Percentiles rank a stretch among this genome's conserved stretches.
These are phyloP conservation scores for Choloepus didactylus DNA, from an alignment of 2,797 vertebrate genomes.

Conservation along the genomic window DNA sequence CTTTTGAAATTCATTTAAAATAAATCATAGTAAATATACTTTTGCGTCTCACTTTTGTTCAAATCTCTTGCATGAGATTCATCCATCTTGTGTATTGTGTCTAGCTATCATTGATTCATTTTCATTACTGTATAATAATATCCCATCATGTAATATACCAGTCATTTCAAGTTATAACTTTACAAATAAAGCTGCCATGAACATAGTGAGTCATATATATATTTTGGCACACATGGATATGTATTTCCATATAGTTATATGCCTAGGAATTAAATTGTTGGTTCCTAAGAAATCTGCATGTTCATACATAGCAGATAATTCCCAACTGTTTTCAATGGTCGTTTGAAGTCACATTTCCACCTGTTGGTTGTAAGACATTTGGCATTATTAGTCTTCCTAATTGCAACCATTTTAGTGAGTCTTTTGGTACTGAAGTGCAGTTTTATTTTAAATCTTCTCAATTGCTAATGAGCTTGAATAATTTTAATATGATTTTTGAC, in stretches of 20 bases:
- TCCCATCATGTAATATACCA: not conserved
- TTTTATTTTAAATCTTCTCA: slow-evolving; percentile 4
- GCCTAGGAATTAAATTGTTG: not conserved
- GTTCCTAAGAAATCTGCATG: not conserved
- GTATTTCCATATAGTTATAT: not conserved
- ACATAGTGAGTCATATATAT: not conserved
- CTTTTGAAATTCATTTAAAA: slow-evolving; percentile 1
- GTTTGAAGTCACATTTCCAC: not conserved
- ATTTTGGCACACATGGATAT: not conserved
- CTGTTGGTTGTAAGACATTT: not conserved
- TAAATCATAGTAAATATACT: not conserved
- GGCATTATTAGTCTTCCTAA: not conserved
- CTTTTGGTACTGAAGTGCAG: not conserved
- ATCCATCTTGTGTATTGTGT: not conserved
- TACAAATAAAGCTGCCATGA: not conserved
- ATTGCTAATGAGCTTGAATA: not conserved
- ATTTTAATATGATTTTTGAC: not conserved
- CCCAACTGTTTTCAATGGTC: not conserved
- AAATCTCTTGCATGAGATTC: not conserved
- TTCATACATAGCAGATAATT: not conserved
- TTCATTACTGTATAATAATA: not conserved
- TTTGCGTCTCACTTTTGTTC: not conserved
- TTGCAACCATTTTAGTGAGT: not conserved
- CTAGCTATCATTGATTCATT: not conserved
- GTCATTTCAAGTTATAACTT: not conserved